phyloP scores from a whole-genome alignment of 1,140 invertebrate genomes.

The Lepidurus packardi region DNA sequence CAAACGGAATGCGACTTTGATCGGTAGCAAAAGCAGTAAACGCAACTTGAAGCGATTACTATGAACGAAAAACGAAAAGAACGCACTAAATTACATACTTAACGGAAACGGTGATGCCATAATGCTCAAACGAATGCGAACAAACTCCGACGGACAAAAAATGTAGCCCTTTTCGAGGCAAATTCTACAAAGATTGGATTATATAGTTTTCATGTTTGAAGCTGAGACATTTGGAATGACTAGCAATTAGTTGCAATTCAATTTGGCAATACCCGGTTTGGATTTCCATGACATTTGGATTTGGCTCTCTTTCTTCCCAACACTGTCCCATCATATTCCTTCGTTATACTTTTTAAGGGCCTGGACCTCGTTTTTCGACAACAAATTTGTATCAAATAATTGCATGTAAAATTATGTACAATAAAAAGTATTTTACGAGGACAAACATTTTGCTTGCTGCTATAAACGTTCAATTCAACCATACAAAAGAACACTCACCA shows the following conservation, averaged over 20 bases:
- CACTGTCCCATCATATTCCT: neutral
- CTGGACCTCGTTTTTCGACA: neutral
- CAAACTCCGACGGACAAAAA: neutral
- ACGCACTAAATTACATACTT: constrained; percentile 12
- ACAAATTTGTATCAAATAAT: constrained; percentile 15
- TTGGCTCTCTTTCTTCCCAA: constrained; percentile 8
- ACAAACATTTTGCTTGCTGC: neutral
- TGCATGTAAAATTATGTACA: constrained; percentile 19
- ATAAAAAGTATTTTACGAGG: constrained; percentile 3
- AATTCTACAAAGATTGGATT: neutral
- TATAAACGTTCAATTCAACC: neutral
- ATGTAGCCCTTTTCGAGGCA: neutral
- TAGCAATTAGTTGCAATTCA: neutral
- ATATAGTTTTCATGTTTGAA: neutral
- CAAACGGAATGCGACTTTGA: neutral
- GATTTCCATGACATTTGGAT: neutral
- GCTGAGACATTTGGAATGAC: neutral
- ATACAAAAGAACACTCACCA: neutral
- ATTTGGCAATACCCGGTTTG: constrained; percentile 7
- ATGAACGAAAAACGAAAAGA: neutral
- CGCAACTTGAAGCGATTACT: neutral
- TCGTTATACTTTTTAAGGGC: neutral
- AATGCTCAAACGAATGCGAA: constrained; percentile 3
- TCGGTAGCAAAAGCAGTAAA: neutral
- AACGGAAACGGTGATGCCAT: neutral